Percentiles rank a stretch among this genome's conserved stretches.
Conservation (phyloP, 2,113 vertebrate species). For the Misgurnus mizolepis region DNA sequence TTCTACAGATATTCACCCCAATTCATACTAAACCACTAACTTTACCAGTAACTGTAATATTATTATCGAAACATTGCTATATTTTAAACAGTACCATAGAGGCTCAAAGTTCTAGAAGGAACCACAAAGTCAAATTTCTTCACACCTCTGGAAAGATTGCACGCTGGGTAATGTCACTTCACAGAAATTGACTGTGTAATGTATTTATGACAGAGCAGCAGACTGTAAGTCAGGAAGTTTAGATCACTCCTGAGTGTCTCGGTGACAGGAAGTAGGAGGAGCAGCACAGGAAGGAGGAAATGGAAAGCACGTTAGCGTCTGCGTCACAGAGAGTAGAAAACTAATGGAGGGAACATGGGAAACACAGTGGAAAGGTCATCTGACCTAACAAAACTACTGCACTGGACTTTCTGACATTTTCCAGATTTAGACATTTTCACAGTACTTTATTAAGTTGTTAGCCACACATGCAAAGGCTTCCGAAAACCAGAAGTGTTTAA, state of each 20-base stretch:
- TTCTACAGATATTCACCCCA: not conserved
- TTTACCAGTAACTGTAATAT: not conserved
- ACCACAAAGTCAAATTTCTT: not conserved
- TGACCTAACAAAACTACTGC: not conserved
- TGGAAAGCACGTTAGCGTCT: constrained; percentile 20
- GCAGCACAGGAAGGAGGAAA: constrained; percentile 25
- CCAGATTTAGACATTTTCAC: not conserved
- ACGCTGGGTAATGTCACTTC: not conserved
- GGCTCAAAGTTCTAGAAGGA: too few species aligned
- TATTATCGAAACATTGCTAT: not conserved
- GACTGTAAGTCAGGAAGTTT: constrained; percentile 29
- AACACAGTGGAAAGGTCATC: constrained; percentile 11
- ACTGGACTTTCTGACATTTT: constrained; percentile 26
- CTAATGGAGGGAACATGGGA: not conserved
- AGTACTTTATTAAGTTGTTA: constrained; percentile 1
- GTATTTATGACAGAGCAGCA: not conserved
- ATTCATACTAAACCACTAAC: not conserved
- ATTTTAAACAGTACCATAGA: too few species aligned
- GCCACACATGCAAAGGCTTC: not conserved
- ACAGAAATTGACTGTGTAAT: not conserved
- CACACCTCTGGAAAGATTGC: not conserved
- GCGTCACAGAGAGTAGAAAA: constrained; percentile 13
- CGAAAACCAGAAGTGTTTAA: not conserved
- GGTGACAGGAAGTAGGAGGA: constrained; percentile 46
- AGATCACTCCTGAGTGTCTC: constrained; percentile 12